Evolutionary conservation across 2,888 invertebrate genomes (phyloP), one percentile per base, ranked within the genome.

Genomic region (Celastrina argiolus): DNA sequence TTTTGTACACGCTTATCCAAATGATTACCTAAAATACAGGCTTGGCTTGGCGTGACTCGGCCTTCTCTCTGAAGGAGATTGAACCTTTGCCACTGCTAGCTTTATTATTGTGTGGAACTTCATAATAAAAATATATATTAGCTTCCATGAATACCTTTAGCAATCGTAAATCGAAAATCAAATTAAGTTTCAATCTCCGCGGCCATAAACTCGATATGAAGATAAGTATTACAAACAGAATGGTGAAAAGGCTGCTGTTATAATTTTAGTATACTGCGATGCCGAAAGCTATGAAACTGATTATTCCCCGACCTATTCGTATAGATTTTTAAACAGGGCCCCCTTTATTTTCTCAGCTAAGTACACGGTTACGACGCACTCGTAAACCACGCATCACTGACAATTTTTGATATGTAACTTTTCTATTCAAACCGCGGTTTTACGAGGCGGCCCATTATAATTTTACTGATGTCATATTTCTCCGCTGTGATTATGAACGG

Each of bases 371-470:
- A 91, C 88, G 91, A 89, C 84, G 76, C 79, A 80, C 86, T 88
- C 90, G 88, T 91, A 91, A 91, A 91, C 85, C 83, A 89, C 88
- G 90, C 90, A 89, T 91, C 89, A 88, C 83, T 89, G 91, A 88
- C 87, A 88, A 88, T 90, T 90, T 91, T 91, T 90, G 91, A 91
- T 90, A 90, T 89, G 91, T 90, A 85, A 90, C 89, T 85, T 84
- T 88, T 82, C 88, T 89, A 91, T 91, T 91, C 91, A 91, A 91
- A 91, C 88, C 84, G 75, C 74, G 78, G 77, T 77, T 88, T 91
- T 89, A 90, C 87, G 90, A 88, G 79, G 76, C 75, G 76, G 77
- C 79, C 85, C 85, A 87, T 90, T 89, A 90, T 86, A 85, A 88
- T 88, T 89, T 90, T 89, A 89, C 84, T 85, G 87, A 81, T 82